Conservation (phyloP, 2,797 vertebrate genomes). For the Erithacus rubecula region DNA sequence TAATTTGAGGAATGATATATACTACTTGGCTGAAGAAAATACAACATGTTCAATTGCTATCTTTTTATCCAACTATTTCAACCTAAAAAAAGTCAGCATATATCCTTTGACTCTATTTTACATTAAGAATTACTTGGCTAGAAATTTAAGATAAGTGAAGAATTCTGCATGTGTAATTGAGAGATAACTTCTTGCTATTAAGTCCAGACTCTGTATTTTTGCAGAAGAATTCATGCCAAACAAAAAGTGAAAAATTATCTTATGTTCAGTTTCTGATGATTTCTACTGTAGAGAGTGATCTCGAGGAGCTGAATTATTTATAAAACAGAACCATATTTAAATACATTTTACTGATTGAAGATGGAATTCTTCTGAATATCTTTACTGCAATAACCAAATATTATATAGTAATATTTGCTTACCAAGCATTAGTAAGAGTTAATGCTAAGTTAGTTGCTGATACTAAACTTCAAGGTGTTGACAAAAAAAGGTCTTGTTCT, state of each 20-base stretch:
- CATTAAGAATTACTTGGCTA: neutral
- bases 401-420: neutral
- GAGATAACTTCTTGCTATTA: neutral
- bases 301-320: neutral
- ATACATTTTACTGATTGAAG: neutral
- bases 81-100: neutral
- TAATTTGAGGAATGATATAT: neutral
- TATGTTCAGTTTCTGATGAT: neutral
- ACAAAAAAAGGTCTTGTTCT: neutral
- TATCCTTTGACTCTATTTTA: neutral
- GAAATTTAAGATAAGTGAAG: neutral
- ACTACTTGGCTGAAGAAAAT: neutral
- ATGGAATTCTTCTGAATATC: neutral
- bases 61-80: neutral
- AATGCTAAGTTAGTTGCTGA: neutral
- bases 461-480: neutral
- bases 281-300: neutral
- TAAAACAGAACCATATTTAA: neutral
- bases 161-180: neutral
- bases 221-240: neutral
- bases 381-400: neutral
- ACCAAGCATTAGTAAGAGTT: neutral
- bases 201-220: neutral
- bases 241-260: neutral
- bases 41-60: neutral